phyloP scores from a whole-genome alignment of 2,113 vertebrate genomes.

The Panthera uncia region DNA sequence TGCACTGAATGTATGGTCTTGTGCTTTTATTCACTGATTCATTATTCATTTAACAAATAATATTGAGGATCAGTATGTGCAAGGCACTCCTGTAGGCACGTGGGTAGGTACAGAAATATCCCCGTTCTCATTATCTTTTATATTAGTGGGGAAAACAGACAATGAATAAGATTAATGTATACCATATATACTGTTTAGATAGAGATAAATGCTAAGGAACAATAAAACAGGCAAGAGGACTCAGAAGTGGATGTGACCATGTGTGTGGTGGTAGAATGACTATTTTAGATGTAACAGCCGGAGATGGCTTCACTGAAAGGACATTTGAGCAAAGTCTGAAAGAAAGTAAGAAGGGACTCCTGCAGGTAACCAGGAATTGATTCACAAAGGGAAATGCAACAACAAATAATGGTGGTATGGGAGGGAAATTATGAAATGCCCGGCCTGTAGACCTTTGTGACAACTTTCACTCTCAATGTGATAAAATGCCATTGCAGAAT shows the following conservation, averaged over 20 bases:
- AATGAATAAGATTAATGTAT: background rate
- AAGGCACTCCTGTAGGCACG: background rate
- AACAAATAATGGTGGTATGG: background rate
- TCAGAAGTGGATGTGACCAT: background rate
- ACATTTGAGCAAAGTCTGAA: background rate
- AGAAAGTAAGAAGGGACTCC: background rate
- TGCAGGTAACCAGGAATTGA: background rate
- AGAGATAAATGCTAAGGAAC: background rate
- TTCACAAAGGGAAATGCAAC: background rate
- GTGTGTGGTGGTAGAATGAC: background rate
- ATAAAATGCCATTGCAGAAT: background rate
- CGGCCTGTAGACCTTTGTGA: background rate
- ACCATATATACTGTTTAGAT: background rate
- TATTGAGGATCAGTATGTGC: background rate
- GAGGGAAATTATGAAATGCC: background rate
- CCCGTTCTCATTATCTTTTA: background rate
- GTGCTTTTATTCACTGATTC: background rate
- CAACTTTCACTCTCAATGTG: background rate
- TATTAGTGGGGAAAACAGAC: background rate
- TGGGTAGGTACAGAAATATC: background rate
- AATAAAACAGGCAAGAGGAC: background rate
- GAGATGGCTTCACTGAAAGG: background rate
- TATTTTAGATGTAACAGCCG: background rate
- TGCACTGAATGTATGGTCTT: background rate
- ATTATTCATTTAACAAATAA: constrained; percentile 14